phyloP scores from a whole-genome alignment of 2,797 vertebrate species.

The Semaprochilodus insignis region DNA sequence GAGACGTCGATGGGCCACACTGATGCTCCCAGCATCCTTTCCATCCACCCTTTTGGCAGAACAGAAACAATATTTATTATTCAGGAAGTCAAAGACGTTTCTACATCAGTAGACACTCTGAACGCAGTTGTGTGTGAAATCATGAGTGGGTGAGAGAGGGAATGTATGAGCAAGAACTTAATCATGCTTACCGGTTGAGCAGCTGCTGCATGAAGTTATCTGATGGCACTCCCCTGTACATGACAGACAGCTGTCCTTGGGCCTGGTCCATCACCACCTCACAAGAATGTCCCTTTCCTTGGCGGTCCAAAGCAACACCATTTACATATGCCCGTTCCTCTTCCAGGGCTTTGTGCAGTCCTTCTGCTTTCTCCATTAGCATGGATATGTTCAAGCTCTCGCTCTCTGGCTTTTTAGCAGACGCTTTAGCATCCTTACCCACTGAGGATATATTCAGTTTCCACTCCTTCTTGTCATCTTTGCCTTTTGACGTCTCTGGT shows the following conservation, averaged over 20 bases:
- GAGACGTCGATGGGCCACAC: slow-evolving; percentile 82
- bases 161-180: slow-evolving; percentile 29
- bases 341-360: slow-evolving; percentile 90
- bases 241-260: slow-evolving; percentile 87
- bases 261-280: slow-evolving; percentile 84
- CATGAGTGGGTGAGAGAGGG: slow-evolving; percentile 27
- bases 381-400: slow-evolving; percentile 96
- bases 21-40: slow-evolving; percentile 83
- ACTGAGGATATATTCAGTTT: slow-evolving; percentile 84
- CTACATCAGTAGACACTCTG: neutral
- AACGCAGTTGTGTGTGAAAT: neutral
- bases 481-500: slow-evolving; percentile 80
- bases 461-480: slow-evolving; percentile 85
- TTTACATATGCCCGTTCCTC: slow-evolving; percentile 92
- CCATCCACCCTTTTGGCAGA: slow-evolving; percentile 87
- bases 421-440: slow-evolving; percentile 84
- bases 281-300: slow-evolving; percentile 76
- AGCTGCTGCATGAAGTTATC: slow-evolving; percentile 98
- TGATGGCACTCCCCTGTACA: slow-evolving; percentile 90
- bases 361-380: slow-evolving; percentile 96
- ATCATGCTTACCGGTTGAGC: slow-evolving; percentile 86
- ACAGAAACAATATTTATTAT: slow-evolving; percentile 12
- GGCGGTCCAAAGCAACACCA: slow-evolving; percentile 80
- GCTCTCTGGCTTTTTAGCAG: slow-evolving; percentile 84
- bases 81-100: neutral